Evolutionary conservation across 2,888 invertebrate species (phyloP).

Genomic region (Lymantria dispar): DNA sequence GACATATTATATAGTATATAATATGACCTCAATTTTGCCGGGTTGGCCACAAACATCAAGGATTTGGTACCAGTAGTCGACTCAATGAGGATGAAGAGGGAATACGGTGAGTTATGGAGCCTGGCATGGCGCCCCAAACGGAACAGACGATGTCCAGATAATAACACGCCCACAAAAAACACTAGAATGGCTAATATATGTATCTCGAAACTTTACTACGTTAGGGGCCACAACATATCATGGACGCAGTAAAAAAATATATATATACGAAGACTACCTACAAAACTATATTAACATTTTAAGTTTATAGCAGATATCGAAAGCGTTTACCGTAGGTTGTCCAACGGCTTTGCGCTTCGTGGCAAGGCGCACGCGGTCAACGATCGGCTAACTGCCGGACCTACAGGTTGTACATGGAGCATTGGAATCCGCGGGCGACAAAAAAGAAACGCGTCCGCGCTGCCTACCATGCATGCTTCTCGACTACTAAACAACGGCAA

Average conservation of each 20-base stretch:
- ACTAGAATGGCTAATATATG: too few relatives aligned
- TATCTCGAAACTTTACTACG: too few relatives aligned
- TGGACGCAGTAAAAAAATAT: not conserved
- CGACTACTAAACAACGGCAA: constrained; percentile 61
- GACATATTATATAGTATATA: too few relatives aligned
- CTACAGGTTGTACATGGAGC: constrained; percentile 79
- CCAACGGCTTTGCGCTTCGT: constrained; percentile 64
- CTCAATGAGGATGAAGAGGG: too few relatives aligned
- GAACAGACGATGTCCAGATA: too few relatives aligned
- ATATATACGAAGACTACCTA: not conserved
- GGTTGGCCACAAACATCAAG: too few relatives aligned
- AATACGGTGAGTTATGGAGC: too few relatives aligned
- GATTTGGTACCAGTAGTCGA: too few relatives aligned
- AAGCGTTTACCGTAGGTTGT: constrained; percentile 63
- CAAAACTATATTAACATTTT: constrained; percentile 19
- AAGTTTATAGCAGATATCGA: constrained; percentile 52
- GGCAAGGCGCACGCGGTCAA: constrained; percentile 71
- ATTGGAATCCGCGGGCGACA: constrained; percentile 77
- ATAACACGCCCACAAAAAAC: too few relatives aligned
- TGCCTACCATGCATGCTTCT: constrained; percentile 54
- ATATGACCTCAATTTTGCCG: too few relatives aligned
- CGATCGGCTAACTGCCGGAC: constrained; percentile 79
- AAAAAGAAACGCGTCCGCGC: constrained; percentile 68
- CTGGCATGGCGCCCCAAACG: too few relatives aligned
- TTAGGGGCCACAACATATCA: too few relatives aligned